Evolutionary conservation across 2,888 invertebrate species (phyloP), one percentile per base, ranked within the genome.

Genomic region (Tetanocera ferruginea): DNA sequence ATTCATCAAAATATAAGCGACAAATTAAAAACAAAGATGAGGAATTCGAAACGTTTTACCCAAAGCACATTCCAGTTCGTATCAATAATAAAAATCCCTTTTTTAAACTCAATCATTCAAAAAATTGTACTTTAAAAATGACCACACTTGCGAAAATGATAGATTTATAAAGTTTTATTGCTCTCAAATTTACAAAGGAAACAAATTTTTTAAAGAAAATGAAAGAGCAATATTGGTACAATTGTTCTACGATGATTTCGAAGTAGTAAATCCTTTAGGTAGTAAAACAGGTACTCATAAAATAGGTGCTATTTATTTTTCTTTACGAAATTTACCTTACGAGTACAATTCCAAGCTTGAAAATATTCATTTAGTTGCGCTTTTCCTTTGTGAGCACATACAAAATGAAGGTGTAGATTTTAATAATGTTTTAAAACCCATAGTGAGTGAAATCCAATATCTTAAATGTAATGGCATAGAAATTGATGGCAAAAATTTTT

Each of bases 131-230:
- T 37, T 43, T 43, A 43, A 43, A 43, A 43, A 43, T 43, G 11
- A 43, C 11, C 43, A 43, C 14, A 43, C 43, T 43, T 43, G 43
- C 43, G 11, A 11, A 43, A 43, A 43, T 43, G 43, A 43, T 43
- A 43, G 1, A 43, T 43, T 11, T 11, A 43, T 55, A 17, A 5
- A 55, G 31, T 72, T 72, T 72, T 77, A 64, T 57, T 72, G 77
- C 64, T 77, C 64, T 70, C 28, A 64, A 73, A 77, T 72, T 73
- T 77, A 28, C 72, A 71, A 70, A 49, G 55, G 49, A 25, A 74
- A 60, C 43, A 60, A 37, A 55, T 78, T 74, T 25, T 78, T 74
- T 74, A 70, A 55, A 55, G 70, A 74, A 49, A 72, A 78, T 72
- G 23, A 67, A 23, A 69, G 62, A 17, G 66, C 57, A 19, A 64